Evolutionary conservation across 2,888 invertebrate species (phyloP).

Genomic region (Drosophila yooni): DNA sequence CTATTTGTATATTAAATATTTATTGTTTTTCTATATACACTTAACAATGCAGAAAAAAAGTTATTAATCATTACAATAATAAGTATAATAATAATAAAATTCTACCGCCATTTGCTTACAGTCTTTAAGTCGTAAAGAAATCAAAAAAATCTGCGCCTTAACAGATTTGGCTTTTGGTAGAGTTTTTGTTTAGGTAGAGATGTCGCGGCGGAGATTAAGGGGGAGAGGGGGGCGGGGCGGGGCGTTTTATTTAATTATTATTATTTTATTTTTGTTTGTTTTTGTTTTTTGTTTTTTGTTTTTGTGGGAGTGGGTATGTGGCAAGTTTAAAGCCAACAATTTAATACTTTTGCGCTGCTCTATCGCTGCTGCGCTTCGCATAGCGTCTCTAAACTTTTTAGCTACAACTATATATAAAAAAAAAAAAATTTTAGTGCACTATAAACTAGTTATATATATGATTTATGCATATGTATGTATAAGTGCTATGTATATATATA

Average conservation of each 20-base stretch:
- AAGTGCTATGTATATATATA: constrained; percentile 23
- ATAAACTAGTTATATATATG: constrained; percentile 20
- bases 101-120: constrained; percentile 76
- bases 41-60: constrained; percentile 53
- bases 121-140: constrained; percentile 75
- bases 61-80: constrained; percentile 28
- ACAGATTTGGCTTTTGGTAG: constrained; percentile 61
- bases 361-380: constrained; percentile 51
- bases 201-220: constrained; percentile 45
- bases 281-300: not conserved
- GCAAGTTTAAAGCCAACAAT: constrained; percentile 63
- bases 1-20: constrained; percentile 36
- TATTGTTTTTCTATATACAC: constrained; percentile 61
- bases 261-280: not conserved
- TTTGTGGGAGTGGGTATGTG: constrained; percentile 24
- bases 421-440: constrained; percentile 48
- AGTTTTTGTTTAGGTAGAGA: constrained; percentile 48
- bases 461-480: constrained; percentile 29
- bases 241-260: constrained; percentile 25
- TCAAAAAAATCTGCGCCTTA: constrained; percentile 51
- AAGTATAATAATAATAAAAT: constrained; percentile 44
- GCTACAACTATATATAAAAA: constrained; percentile 50
- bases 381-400: constrained; percentile 75
- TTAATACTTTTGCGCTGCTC: constrained; percentile 68
- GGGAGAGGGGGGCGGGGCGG: not conserved